These are phyloP conservation scores for Cacatua alba DNA, from an alignment of 2,113 vertebrate genomes.

Conservation along the genomic window DNA sequence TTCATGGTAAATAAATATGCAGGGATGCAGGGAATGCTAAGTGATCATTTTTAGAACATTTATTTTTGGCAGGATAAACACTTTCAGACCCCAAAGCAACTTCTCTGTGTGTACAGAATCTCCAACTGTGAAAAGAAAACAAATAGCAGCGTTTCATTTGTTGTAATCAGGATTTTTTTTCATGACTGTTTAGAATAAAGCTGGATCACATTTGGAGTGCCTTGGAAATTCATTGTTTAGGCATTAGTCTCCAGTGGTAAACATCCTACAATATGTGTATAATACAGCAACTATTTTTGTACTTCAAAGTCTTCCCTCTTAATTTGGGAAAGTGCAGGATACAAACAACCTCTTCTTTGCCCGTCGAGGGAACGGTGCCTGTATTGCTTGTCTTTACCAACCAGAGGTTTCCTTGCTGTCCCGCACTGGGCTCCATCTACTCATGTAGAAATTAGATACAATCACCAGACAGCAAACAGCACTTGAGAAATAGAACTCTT, in stretches of 20 bases:
- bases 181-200: slow-evolving; percentile 57
- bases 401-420: not conserved
- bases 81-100: slow-evolving; percentile 57
- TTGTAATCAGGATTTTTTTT: slow-evolving; percentile 34
- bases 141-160: slow-evolving; percentile 49
- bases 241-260: slow-evolving; percentile 36
- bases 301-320: slow-evolving; percentile 51
- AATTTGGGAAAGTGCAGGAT: slow-evolving; percentile 40
- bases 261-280: slow-evolving; percentile 58
- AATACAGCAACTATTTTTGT: slow-evolving; percentile 60
- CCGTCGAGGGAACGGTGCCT: not conserved
- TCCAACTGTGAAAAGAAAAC: slow-evolving; percentile 68
- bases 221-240: slow-evolving; percentile 61
- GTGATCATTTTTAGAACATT: slow-evolving; percentile 60
- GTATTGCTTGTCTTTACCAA: not conserved
- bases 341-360: slow-evolving; percentile 31
- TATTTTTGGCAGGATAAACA: slow-evolving; percentile 68
- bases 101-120: slow-evolving; percentile 54
- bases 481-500: not conserved
- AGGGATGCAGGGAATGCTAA: slow-evolving; percentile 52
- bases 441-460: not conserved
- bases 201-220: slow-evolving; percentile 36
- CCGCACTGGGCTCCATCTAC: not conserved
- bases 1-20: slow-evolving; percentile 58
- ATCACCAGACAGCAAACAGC: not conserved